These are phyloP conservation scores for Acromyrmex charruanus DNA, from an alignment of 1,140 invertebrate genomes.

Conservation along the genomic window DNA sequence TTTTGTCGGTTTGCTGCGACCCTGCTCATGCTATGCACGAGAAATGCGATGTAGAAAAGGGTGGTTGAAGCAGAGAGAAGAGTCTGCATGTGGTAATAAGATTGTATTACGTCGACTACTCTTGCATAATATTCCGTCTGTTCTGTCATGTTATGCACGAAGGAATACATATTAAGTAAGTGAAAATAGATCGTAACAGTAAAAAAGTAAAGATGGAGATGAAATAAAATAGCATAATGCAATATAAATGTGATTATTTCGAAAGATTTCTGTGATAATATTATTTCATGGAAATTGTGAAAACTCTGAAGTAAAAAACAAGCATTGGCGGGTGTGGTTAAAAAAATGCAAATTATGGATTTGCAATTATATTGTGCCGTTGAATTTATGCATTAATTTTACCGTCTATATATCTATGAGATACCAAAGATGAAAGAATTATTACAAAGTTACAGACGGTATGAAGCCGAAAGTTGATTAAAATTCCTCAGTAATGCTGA, in stretches of 20 bases:
- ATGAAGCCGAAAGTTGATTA: conserved; percentile 61
- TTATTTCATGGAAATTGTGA: background rate
- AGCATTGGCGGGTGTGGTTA: conserved; percentile 28
- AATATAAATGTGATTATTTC: background rate
- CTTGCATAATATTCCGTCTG: conserved; percentile 46
- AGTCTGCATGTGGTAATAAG: conserved; percentile 20
- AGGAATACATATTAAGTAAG: background rate
- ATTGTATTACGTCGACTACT: conserved; percentile 44
- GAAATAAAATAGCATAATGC: background rate
- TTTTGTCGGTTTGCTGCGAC: conserved; percentile 69
- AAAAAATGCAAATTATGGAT: conserved; percentile 59
- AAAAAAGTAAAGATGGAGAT: background rate
- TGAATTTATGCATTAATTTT: conserved; percentile 60
- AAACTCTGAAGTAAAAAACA: background rate
- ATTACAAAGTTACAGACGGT: conserved; percentile 40
- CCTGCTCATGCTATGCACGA: conserved; percentile 40
- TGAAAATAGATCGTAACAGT: background rate
- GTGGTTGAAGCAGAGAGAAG: conserved; percentile 22
- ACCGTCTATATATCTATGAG: conserved; percentile 11
- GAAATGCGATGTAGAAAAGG: background rate
- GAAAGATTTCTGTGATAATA: conserved; percentile 14
- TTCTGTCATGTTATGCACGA: background rate
- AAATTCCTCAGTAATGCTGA: conserved; percentile 63
- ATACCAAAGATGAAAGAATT: conserved; percentile 55
- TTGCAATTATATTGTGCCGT: conserved; percentile 59